Evolutionary conservation across 2,113 vertebrate species (phyloP).

Genomic region (Neolamprologus brichardi): DNA sequence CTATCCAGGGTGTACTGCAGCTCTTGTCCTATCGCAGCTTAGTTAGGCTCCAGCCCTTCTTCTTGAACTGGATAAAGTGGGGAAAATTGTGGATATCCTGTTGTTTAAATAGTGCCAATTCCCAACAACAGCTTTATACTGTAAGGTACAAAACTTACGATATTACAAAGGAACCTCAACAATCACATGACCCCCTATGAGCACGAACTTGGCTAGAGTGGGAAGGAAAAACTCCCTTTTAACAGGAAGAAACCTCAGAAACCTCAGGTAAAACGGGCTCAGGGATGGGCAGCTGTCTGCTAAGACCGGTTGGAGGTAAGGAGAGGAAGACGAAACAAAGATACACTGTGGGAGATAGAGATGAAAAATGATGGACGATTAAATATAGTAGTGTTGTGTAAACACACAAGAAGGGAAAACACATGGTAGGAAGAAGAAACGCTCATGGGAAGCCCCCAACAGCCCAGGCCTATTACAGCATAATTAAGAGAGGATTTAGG

Average conservation of each 20-base stretch:
- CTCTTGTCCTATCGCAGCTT: background rate
- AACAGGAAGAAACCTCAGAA: background rate
- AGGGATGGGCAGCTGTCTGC: fast-evolving
- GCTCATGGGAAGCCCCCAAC: background rate
- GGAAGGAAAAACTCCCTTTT: background rate
- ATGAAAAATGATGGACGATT: background rate
- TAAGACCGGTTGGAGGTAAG: background rate
- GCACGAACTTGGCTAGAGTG: background rate
- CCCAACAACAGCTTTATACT: background rate
- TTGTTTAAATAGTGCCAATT: background rate
- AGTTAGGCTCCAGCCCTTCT: background rate
- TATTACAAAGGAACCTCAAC: background rate
- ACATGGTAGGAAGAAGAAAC: background rate
- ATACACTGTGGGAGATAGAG: background rate
- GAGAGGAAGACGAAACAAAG: background rate
- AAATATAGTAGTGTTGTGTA: background rate
- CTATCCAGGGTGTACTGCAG: background rate
- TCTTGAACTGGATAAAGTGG: background rate
- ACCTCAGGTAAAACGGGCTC: background rate
- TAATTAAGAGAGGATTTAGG: background rate
- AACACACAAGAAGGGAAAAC: background rate
- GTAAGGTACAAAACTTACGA: background rate
- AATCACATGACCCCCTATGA: background rate
- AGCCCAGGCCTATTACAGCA: background rate
- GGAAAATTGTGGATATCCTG: fast-evolving